Evolutionary conservation across 30 jellyfish, hydroid and myxozoan genomes (phyloP).

Genomic region (Sanderia malayensis): DNA sequence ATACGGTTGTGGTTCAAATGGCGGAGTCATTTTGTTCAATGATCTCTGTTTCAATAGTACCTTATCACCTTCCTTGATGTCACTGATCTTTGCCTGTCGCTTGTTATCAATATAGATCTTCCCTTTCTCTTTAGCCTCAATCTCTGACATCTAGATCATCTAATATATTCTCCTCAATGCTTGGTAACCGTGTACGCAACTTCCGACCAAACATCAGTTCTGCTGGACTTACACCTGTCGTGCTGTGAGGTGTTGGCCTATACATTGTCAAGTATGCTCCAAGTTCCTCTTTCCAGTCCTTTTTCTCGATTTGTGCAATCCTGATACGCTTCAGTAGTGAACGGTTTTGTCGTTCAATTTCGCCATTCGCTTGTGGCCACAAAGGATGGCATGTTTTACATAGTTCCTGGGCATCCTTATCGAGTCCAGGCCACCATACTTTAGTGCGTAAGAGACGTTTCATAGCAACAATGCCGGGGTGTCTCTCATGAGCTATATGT

Average conservation of each 20-base stretch:
- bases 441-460: slow-evolving; percentile 38
- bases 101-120: slow-evolving; percentile 34
- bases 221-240: slow-evolving; percentile 54
- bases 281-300: no score
- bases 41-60: slow-evolving; percentile 26
- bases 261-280: slow-evolving; percentile 35
- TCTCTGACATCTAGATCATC: slow-evolving; percentile 36
- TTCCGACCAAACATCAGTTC: slow-evolving; percentile 32
- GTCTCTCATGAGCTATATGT: slow-evolving; percentile 61
- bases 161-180: slow-evolving; percentile 12
- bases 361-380: slow-evolving; percentile 36
- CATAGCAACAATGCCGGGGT: slow-evolving; percentile 42
- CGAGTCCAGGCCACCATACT: slow-evolving; percentile 68
- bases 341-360: no score
- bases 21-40: slow-evolving; percentile 29
- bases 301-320: slow-evolving; percentile 50
- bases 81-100: slow-evolving; percentile 21
- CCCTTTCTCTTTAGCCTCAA: slow-evolving; percentile 21
- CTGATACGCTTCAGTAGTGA: slow-evolving; percentile 38
- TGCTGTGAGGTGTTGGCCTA: slow-evolving; percentile 65
- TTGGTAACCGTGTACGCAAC: slow-evolving; percentile 35
- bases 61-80: slow-evolving; percentile 45
- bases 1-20: slow-evolving; percentile 40
- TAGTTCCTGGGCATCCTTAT: slow-evolving; percentile 36
- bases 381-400: slow-evolving; percentile 47